Evolutionary conservation across 2,113 vertebrate genomes (phyloP).

Genomic region (Phalacrocorax pelagicus): DNA sequence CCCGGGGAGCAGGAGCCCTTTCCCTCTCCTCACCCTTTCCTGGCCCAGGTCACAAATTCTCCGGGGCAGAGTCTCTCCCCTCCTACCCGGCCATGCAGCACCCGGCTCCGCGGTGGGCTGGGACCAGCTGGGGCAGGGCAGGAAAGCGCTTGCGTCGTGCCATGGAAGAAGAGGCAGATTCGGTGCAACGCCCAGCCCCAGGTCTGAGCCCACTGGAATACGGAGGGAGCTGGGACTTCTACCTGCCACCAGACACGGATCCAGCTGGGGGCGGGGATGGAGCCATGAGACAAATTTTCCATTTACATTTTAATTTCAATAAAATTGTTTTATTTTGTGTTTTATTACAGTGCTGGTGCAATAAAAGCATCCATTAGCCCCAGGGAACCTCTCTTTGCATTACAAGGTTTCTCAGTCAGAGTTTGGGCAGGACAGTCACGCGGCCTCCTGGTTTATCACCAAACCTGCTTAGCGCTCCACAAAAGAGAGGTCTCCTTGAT

Average conservation of each 20-base stretch:
- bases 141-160: background rate
- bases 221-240: background rate
- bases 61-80: accelerated
- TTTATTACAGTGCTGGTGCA: conserved; percentile 4
- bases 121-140: background rate
- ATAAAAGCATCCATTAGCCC: conserved; percentile 13
- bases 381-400: background rate
- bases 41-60: background rate
- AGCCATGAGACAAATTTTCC: background rate
- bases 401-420: background rate
- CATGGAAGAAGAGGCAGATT: background rate
- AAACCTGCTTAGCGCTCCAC: background rate
- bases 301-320: conserved; percentile 38
- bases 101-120: background rate
- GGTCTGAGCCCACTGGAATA: accelerated
- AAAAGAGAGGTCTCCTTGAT: background rate
- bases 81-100: background rate
- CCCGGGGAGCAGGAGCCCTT: background rate
- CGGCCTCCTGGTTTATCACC: background rate
- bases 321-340: conserved; percentile 22
- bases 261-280: background rate
- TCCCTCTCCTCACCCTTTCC: background rate
- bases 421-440: background rate
- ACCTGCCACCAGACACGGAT: background rate
- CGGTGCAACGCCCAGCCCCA: accelerated